Percentiles rank a stretch among this genome's conserved stretches.
Evolutionary conservation across 2,113 vertebrate species (phyloP).

Genomic region (Rhinoptilus africanus): DNA sequence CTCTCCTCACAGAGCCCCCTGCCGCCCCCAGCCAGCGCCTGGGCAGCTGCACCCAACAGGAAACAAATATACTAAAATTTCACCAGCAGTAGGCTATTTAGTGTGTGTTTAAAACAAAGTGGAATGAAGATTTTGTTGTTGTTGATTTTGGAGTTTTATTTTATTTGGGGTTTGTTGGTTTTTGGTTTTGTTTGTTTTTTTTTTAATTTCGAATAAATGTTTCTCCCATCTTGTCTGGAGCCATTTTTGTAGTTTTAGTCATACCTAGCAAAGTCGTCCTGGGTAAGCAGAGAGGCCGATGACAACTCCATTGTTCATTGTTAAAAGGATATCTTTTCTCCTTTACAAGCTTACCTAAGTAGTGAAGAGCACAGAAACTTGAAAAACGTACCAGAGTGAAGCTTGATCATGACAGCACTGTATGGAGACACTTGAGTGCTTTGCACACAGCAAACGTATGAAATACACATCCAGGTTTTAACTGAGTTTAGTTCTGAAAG

Average conservation of each 20-base stretch:
- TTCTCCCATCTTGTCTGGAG: not conserved
- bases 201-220: not conserved
- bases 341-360: not conserved
- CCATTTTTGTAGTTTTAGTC: not conserved
- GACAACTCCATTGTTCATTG: no score
- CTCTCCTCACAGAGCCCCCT: not conserved
- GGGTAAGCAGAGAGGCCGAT: rapidly evolving
- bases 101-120: not conserved
- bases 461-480: not conserved
- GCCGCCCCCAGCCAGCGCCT: no score
- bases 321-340: not conserved
- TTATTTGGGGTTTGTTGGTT: not conserved
- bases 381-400: not conserved
- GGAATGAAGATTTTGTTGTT: not conserved
- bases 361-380: not conserved
- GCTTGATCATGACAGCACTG: not conserved
- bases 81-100: not conserved
- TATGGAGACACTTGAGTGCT: not conserved
- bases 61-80: not conserved
- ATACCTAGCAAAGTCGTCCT: not conserved
- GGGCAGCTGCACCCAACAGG: no score
- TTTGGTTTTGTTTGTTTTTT: not conserved
- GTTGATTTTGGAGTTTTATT: not conserved
- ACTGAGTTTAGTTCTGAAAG: not conserved
- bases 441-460: not conserved